phyloP scores from a whole-genome alignment of 1,140 invertebrate species.

The Daktulosphaira vitifoliae region DNA sequence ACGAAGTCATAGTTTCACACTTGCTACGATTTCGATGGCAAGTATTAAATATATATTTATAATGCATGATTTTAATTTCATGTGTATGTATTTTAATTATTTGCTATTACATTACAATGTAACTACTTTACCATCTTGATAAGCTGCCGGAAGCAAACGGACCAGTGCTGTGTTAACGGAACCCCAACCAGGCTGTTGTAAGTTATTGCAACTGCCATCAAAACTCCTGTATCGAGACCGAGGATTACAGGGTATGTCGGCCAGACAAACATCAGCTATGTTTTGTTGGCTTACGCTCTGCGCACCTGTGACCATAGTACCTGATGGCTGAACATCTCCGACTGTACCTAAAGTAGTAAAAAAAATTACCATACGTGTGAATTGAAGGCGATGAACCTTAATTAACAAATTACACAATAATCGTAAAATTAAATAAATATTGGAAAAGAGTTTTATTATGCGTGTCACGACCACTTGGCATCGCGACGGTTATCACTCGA shows the following conservation, averaged over 20 bases:
- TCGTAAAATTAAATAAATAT: no score
- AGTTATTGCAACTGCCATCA: constrained; percentile 69
- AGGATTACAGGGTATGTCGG: constrained; percentile 31
- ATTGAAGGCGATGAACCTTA: no score
- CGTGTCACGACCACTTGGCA: no score
- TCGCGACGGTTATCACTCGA: neutral
- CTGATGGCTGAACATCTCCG: neutral
- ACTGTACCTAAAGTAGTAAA: neutral
- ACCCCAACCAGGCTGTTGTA: constrained; percentile 49
- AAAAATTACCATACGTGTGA: neutral
- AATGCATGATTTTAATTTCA: no score
- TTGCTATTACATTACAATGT: no score
- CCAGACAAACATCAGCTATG: constrained; percentile 36
- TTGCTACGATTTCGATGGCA: no score
- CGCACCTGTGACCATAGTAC: constrained; percentile 28
- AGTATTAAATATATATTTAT: no score
- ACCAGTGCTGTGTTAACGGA: constrained; percentile 51
- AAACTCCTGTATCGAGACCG: constrained; percentile 51
- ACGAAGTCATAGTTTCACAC: no score
- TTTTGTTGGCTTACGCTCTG: constrained; percentile 34
- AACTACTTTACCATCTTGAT: constrained; percentile 56
- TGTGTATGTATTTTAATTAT: no score
- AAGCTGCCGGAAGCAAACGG: constrained; percentile 55
- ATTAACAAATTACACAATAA: neutral
- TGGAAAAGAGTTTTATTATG: no score